Conservation (phyloP, 2,888 invertebrate genomes). For the Oligia latruncula region DNA sequence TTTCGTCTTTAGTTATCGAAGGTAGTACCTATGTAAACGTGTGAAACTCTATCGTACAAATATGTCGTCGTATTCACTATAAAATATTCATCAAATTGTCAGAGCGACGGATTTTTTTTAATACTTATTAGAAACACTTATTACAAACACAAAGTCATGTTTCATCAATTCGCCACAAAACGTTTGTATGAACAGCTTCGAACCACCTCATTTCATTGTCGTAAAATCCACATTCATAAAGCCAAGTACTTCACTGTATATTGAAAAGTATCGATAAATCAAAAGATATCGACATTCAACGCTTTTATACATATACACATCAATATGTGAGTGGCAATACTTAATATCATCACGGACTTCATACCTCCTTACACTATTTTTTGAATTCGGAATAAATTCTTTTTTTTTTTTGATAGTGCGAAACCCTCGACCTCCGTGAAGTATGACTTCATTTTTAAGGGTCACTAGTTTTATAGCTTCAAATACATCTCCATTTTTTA, state of each 20-base stretch:
- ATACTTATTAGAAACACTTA: too few relatives aligned
- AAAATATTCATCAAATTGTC: background rate
- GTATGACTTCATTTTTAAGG: slow-evolving; percentile 45
- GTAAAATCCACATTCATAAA: slow-evolving; percentile 34
- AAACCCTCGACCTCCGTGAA: slow-evolving; percentile 17
- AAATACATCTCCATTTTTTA: slow-evolving; percentile 29
- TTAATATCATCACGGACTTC: slow-evolving; percentile 23
- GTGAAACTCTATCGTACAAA: background rate
- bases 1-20: background rate
- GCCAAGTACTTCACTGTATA: slow-evolving; percentile 26
- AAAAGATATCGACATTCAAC: slow-evolving; percentile 39
- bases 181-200: slow-evolving; percentile 16
- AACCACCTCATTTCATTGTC: background rate
- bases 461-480: slow-evolving; percentile 33
- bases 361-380: slow-evolving; percentile 23
- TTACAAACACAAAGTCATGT: background rate
- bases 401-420: slow-evolving; percentile 26
- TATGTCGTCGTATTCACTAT: background rate
- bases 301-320: slow-evolving; percentile 27
- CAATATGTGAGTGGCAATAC: slow-evolving; percentile 13
- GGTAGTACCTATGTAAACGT: background rate
- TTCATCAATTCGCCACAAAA: slow-evolving; percentile 5
- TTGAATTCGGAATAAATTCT: slow-evolving; percentile 37
- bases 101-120: too few relatives aligned
- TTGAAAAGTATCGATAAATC: slow-evolving; percentile 49